Evolutionary conservation across 2,797 vertebrate genomes (phyloP), one percentile per base, ranked within the genome.

Genomic region (Acomys russatus): DNA sequence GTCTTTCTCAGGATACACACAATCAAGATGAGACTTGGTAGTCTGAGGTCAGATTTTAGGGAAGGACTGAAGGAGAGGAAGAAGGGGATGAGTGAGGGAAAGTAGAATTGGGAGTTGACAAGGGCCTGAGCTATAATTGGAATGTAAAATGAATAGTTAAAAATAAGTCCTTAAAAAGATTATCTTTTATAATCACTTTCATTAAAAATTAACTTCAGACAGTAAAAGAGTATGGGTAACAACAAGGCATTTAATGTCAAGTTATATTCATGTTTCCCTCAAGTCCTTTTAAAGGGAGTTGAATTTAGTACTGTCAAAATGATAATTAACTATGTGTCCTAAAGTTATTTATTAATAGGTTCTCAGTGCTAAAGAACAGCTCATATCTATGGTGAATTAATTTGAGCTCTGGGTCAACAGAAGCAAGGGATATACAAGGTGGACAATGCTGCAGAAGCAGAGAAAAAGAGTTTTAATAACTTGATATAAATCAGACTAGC

Each of bases 281-380:
- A 96, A 94, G 80, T 76, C 86, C 79, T 93, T 80, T 95, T 96
- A 96, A 93, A 97, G 95, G 30, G 77, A 90, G 64, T 83, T 93
- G 25, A 66, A 94, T 95, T 97, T 97, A 92, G 89, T 96, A 83
- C 12, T 44, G 9, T 33, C 74, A 0, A 96, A 97, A 98, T 91
- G 96, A 96, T 98, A 97, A 98, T 98, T 98, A 98, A 98, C 98
- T 98, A 98, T 97, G 95, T 97, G 98, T 98, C 97, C 96, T 98
- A 98, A 97, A 98, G 95, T 98, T 97, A 98, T 98, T 98, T 98
- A 98, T 98, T 98, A 98, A 96, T 97, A 97, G 94, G 76, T 98
- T 82, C 94, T 98, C 85, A 93, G 89, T 97, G 97, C 98, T 98
- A 98, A 98, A 98, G 98, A 98, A 98, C 95, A 97, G 92, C 93